Evolutionary conservation across 2,888 invertebrate species (phyloP), one percentile per base, ranked within the genome.

Genomic region (Lochmaea capreae): DNA sequence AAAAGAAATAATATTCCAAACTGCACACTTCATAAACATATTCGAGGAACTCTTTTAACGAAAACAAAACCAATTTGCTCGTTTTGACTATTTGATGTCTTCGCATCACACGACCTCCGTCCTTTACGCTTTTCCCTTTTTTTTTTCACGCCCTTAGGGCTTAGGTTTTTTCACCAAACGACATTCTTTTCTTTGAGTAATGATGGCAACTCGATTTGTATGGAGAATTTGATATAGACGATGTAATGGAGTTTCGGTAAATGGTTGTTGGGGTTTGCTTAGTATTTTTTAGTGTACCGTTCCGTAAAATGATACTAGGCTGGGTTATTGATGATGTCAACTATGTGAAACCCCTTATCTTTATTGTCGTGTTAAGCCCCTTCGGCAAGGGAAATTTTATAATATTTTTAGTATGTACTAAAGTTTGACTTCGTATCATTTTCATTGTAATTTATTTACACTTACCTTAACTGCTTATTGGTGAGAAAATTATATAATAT

Each of bases 51-150:
- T 80, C 80, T 81, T 83, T 83, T 81, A 79, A 79, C 77, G 77
- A 79, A 81, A 83, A 83, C 82, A 81, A 83, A 75, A 75, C 70
- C 77, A 74, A 81, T 82, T 83, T 82, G 79, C 76, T 77, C 78
- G 77, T 79, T 81, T 79, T 79, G 79, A 77, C 74, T 77, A 72
- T 71, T 71, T 71, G 46, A 71, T 65, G 71, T 71, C 65, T 65
- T 58, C 49, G 71, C 65, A 58, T 71, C 58, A 65, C 65, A 58
- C 33, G 71, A 71, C 71, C 71, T 58, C 65, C 65, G 65, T 65
- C 65, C 65, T 63, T 18, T 18, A 18, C 61, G 14, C 43, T 43
- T 18, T 63, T 43, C 43, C 42, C 43, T 16, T 46, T 63, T 18
- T 52, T 43, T 58, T 71, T 65, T 65, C 65, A 71, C 71, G 65